Evolutionary conservation across 2,888 invertebrate genomes (phyloP), one percentile per base, ranked within the genome.

Genomic region (Nasonia oneida): DNA sequence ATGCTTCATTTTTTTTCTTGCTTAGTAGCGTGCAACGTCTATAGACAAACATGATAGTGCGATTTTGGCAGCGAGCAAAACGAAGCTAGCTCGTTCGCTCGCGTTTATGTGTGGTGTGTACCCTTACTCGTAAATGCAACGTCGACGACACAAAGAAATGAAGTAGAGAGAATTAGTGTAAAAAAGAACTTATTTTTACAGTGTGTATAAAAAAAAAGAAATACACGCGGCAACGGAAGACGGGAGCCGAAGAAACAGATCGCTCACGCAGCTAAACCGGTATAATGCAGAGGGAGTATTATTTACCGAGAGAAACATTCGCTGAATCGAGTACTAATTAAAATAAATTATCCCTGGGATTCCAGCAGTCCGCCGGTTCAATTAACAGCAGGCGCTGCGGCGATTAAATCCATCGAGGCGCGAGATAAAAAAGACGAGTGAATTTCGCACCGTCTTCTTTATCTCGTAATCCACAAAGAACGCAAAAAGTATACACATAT

Each of bases 11-110:
- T 76, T 64, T 79, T 80, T 77, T 67, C 67, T 81, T 82, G 71
- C 53, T 86, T 81, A 42, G 15, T 78, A 81, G 80, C 77, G 87
- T 87, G 85, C 85, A 81, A 87, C 87, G 84, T 83, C 70, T 87
- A 87, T 83, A 77, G 81, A 83, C 81, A 82, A 87, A 83, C 64
- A 81, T 84, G 81, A 84, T 29, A 81, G 79, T 85, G 85, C 84
- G 57, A 76, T 74, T 85, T 81, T 77, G 75, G 64, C 77, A 39
- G 33, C 67, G 18, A 73, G 77, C 78, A 15, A 77, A 81, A 74
- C 10, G 50, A 71, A 64, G 12, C 29, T 76, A 37, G 39, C 29
- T 73, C 78, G 15, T 71, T 61, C 6, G 23, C 57, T 18, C 57
- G n/a, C 57, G 14, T 67, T 6, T 39, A 37, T 42, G 2, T 37